Evolutionary conservation across 2,888 invertebrate species (phyloP).

Genomic region (Cerastoderma edule): DNA sequence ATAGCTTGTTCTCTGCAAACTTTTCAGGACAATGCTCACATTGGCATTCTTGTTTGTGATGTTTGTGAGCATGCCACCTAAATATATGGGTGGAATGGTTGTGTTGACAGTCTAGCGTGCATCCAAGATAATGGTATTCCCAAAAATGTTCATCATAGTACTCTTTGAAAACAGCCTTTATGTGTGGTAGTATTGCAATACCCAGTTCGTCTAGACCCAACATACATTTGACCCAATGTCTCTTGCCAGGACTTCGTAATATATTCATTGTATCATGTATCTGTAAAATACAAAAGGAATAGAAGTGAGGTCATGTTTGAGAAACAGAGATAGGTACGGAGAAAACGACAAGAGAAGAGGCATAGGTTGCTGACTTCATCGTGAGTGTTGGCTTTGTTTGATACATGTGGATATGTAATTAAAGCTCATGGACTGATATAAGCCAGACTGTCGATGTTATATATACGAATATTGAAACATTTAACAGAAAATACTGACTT

Average conservation of each 20-base stretch:
- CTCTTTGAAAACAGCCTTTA: background rate
- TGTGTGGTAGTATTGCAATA: background rate
- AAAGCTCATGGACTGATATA: too few relatives aligned
- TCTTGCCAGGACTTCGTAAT: background rate
- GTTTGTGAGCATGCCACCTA: too few relatives aligned
- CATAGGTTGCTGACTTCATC: background rate
- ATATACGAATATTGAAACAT: too few relatives aligned
- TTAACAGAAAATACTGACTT: too few relatives aligned
- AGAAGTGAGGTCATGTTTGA: background rate
- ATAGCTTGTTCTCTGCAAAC: too few relatives aligned
- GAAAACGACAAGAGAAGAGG: background rate
- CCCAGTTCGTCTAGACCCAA: background rate
- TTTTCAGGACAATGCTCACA: too few relatives aligned
- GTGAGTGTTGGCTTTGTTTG: background rate
- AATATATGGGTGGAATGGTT: too few relatives aligned
- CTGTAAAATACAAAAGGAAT: background rate
- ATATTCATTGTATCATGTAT: background rate
- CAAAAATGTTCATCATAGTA: background rate
- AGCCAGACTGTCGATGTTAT: too few relatives aligned
- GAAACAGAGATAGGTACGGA: background rate
- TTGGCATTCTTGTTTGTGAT: too few relatives aligned
- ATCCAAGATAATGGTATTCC: background rate
- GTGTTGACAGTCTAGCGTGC: too few relatives aligned
- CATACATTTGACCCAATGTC: background rate
- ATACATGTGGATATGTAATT: too few relatives aligned